Conservation (phyloP, 1,140 invertebrate species). For the Lerema accius region DNA sequence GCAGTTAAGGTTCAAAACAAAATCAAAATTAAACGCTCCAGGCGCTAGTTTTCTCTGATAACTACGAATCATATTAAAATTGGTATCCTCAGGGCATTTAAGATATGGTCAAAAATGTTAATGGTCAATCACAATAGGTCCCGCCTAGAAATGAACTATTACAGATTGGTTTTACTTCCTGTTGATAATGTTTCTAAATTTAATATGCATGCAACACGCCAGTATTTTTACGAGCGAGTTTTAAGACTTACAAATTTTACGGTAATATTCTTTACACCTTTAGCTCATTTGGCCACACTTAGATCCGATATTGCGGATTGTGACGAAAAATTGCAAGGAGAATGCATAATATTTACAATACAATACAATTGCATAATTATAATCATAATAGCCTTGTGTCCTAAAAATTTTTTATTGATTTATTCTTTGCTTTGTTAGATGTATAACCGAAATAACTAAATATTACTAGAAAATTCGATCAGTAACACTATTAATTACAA, state of each 20-base stretch:
- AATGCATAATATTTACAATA: too few species aligned
- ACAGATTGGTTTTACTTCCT: slow-evolving; percentile 55
- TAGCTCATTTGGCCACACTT: too few species aligned
- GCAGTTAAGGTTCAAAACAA: neutral
- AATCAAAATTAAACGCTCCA: slow-evolving; percentile 3
- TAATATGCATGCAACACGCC: neutral
- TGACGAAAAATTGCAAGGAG: too few species aligned
- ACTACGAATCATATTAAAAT: slow-evolving; percentile 3
- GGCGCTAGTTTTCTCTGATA: slow-evolving; percentile 8
- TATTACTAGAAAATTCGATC: too few species aligned
- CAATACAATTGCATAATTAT: too few species aligned
- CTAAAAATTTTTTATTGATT: too few species aligned
- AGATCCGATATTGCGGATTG: too few species aligned
- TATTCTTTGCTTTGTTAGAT: too few species aligned
- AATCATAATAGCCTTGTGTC: too few species aligned
- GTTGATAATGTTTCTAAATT: slow-evolving; percentile 31
- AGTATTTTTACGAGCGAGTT: too few species aligned
- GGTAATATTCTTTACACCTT: neutral
- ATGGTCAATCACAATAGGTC: slow-evolving; percentile 7
- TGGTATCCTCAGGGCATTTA: neutral
- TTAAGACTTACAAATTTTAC: neutral
- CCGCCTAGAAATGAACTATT: slow-evolving; percentile 41
- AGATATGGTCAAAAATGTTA: slow-evolving; percentile 2
- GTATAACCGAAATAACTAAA: too few species aligned
- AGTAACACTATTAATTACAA: too few species aligned